Evolutionary conservation across 2,888 invertebrate species (phyloP).

Genomic region (Athalia circularis): DNA sequence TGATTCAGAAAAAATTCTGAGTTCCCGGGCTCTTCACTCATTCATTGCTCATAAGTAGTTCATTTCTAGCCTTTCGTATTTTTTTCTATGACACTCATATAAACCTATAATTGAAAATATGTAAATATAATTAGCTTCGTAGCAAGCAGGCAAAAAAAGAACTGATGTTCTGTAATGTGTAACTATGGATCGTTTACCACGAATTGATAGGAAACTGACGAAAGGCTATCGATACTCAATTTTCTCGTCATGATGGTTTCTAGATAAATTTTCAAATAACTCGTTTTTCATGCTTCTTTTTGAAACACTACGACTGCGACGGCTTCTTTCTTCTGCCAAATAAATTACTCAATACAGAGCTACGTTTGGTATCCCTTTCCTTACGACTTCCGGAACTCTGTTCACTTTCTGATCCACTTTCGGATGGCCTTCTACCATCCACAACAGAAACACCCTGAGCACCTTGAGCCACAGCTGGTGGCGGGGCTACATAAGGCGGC

Average conservation of each 20-base stretch:
- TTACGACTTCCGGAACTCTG: slow-evolving; percentile 72
- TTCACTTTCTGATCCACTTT: slow-evolving; percentile 72
- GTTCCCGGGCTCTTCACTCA: not conserved
- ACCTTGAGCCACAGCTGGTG: slow-evolving; percentile 68
- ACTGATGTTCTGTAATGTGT: no score
- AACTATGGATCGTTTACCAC: no score
- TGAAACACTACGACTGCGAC: slow-evolving; percentile 66
- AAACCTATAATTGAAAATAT: not conserved
- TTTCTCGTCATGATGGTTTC: not conserved
- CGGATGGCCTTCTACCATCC: slow-evolving; percentile 70
- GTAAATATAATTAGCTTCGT: no score
- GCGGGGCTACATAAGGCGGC: slow-evolving; percentile 74
- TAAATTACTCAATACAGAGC: slow-evolving; percentile 70
- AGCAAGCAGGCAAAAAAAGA: not conserved
- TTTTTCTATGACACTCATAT: no score
- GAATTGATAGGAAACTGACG: not conserved
- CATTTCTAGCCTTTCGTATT: not conserved
- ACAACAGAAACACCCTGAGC: slow-evolving; percentile 64
- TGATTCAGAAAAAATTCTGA: not conserved
- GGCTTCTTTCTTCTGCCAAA: slow-evolving; percentile 71
- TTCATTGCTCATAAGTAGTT: not conserved
- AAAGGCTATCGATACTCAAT: slow-evolving; percentile 13
- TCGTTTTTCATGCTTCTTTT: not conserved
- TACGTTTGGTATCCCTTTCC: slow-evolving; percentile 70
- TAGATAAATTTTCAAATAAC: slow-evolving; percentile 8